Evolutionary conservation across 2,113 vertebrate genomes (phyloP).

Genomic region (Cyanoderma ruficeps): DNA sequence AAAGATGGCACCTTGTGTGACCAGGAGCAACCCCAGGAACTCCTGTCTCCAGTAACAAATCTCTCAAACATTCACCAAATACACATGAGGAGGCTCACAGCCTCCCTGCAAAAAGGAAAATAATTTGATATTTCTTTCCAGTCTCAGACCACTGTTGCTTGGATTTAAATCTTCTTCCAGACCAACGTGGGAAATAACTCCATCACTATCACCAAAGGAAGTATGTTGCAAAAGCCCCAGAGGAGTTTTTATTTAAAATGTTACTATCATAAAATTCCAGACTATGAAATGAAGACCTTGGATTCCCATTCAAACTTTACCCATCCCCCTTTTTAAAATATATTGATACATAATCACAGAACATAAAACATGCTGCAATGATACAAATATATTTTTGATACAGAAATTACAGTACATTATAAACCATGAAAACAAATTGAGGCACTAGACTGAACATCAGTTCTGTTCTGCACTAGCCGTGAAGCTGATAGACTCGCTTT

Average conservation of each 20-base stretch:
- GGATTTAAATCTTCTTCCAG: not conserved
- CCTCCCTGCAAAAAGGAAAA: not conserved
- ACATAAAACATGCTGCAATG: conserved; percentile 71
- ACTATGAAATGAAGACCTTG: conserved; percentile 36
- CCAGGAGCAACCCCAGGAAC: not conserved
- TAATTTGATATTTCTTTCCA: not conserved
- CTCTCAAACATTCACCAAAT: not conserved
- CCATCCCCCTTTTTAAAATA: conserved; percentile 2
- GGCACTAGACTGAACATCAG: conserved; percentile 70
- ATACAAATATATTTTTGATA: conserved; percentile 72
- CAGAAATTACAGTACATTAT: conserved; percentile 66
- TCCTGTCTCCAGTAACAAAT: not conserved
- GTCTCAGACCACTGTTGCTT: not conserved
- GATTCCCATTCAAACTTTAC: not conserved
- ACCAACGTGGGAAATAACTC: not conserved
- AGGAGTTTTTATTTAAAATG: conserved; percentile 65
- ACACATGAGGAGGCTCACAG: not conserved
- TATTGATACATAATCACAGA: conserved; percentile 58
- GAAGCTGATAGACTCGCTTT: not conserved
- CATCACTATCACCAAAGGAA: not conserved
- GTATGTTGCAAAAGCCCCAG: conserved; percentile 60
- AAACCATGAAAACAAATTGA: conserved; percentile 61
- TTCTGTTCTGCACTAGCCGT: conserved; percentile 62
- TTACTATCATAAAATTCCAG: conserved; percentile 60
- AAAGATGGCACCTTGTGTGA: not conserved